Evolutionary conservation across 2,113 vertebrate species (phyloP).

Genomic region (Coregonus clupeaformis): DNA sequence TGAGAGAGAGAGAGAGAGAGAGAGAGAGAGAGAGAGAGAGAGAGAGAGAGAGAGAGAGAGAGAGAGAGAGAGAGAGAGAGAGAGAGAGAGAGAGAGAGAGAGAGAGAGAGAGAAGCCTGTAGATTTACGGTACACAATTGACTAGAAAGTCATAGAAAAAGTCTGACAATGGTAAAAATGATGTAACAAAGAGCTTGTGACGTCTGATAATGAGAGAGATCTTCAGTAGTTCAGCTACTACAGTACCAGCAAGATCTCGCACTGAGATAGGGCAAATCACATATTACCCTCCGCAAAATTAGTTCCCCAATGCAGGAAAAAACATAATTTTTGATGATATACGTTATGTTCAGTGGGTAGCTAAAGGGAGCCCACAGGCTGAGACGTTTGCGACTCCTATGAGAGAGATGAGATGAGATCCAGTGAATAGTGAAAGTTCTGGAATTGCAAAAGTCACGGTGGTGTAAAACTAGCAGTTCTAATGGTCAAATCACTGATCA

Average conservation of each 20-base stretch:
- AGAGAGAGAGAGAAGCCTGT: no score
- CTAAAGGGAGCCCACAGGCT: conserved; percentile 20
- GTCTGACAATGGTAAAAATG: no score
- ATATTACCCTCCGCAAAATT: conserved; percentile 59
- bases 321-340: conserved; percentile 51
- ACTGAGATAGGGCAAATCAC: conserved; percentile 24
- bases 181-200: no score
- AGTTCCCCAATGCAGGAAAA: conserved; percentile 63
- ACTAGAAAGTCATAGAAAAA: no score
- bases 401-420: conserved; percentile 34
- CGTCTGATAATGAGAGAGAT: conserved; percentile 45
- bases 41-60: no score
- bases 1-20: no score
- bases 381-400: conserved; percentile 40
- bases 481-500: neutral
- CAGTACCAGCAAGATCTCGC: neutral
- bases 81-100: no score
- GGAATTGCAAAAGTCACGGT: neutral
- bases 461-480: neutral
- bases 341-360: conserved; percentile 26
- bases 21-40: no score
- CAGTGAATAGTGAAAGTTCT: conserved; percentile 17
- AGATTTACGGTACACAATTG: no score
- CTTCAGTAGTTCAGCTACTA: conserved; percentile 29
- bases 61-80: no score